These are phyloP conservation scores for Graphium colonna DNA, from an alignment of 2,888 invertebrate genomes.

Conservation along the genomic window DNA sequence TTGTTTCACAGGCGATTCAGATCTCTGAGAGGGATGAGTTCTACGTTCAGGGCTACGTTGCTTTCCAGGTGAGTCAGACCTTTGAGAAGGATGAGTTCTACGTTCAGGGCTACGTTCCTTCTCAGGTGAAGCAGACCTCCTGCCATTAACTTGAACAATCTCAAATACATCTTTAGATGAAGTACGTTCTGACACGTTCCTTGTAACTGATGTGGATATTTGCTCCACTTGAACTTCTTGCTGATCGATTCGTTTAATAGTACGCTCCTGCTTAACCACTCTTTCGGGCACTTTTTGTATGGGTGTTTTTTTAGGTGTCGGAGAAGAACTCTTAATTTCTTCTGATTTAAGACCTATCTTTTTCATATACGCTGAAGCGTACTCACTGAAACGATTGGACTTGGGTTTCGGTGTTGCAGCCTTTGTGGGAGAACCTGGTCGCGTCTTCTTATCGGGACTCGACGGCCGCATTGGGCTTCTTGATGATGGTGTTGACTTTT, in stretches of 20 bases:
- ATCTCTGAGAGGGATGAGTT: background rate
- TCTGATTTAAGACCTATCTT: conserved; percentile 62
- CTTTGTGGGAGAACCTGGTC: conserved; percentile 61
- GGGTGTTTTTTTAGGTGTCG: conserved; percentile 43
- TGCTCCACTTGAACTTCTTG: conserved; percentile 41
- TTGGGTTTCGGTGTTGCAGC: conserved; percentile 50
- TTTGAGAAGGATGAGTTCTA: conserved; percentile 18
- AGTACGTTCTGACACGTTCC: conserved; percentile 47
- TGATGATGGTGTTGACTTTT: conserved; percentile 42
- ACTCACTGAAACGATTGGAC: conserved; percentile 65
- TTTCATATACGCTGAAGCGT: conserved; percentile 73
- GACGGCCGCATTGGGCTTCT: conserved; percentile 53
- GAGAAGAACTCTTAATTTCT: conserved; percentile 48
- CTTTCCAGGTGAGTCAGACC: too few relatives aligned
- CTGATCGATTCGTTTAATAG: conserved; percentile 30
- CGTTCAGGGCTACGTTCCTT: conserved; percentile 42
- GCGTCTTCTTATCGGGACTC: conserved; percentile 64
- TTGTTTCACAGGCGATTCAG: background rate
- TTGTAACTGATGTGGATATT: conserved; percentile 36
- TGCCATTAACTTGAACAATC: conserved; percentile 49
- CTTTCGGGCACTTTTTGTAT: conserved; percentile 37
- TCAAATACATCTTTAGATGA: conserved; percentile 59
- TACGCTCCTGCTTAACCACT: conserved; percentile 25
- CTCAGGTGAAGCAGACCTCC: conserved; percentile 56
- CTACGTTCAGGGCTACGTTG: conserved; percentile 1